These are phyloP conservation scores for Papilio machaon DNA, from an alignment of 1,140 invertebrate species.

Conservation along the genomic window DNA sequence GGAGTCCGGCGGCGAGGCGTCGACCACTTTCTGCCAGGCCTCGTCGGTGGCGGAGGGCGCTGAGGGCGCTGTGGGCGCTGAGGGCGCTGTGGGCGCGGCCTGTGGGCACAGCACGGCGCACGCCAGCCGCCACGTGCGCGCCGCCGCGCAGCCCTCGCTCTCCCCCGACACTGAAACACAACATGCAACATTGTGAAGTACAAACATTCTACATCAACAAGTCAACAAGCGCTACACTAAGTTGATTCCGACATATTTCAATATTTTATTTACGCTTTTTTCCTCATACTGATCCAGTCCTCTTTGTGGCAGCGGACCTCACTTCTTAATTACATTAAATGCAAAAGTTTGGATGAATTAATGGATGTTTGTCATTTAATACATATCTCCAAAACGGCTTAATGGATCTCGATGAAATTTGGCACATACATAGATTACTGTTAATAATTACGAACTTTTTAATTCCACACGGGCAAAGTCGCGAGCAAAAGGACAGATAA, in stretches of 20 bases:
- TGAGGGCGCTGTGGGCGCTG: conserved; percentile 58
- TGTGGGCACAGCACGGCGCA: conserved; percentile 53
- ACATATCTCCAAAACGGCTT: too few species aligned
- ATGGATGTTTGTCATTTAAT: too few species aligned
- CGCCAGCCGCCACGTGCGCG: conserved; percentile 69
- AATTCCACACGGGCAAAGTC: too few species aligned
- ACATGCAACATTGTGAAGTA: not conserved
- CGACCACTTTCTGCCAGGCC: conserved; percentile 65
- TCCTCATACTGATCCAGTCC: too few species aligned
- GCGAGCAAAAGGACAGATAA: too few species aligned
- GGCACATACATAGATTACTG: too few species aligned
- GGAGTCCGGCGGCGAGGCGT: conserved; percentile 59
- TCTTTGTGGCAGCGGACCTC: too few species aligned
- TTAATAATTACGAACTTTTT: too few species aligned
- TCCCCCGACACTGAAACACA: conserved; percentile 48
- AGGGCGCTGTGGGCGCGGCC: conserved; percentile 53
- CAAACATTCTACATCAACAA: not conserved
- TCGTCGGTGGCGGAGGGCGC: conserved; percentile 61
- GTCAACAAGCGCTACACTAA: not conserved
- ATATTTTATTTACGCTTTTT: too few species aligned
- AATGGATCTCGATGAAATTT: too few species aligned
- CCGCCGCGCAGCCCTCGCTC: conserved; percentile 67
- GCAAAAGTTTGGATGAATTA: too few species aligned
- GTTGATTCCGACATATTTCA: not conserved
- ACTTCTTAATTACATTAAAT: too few species aligned